Evolutionary conservation across 2,113 vertebrate genomes (phyloP), one percentile per base, ranked within the genome.

Genomic region (Chloroceryle aenea): DNA sequence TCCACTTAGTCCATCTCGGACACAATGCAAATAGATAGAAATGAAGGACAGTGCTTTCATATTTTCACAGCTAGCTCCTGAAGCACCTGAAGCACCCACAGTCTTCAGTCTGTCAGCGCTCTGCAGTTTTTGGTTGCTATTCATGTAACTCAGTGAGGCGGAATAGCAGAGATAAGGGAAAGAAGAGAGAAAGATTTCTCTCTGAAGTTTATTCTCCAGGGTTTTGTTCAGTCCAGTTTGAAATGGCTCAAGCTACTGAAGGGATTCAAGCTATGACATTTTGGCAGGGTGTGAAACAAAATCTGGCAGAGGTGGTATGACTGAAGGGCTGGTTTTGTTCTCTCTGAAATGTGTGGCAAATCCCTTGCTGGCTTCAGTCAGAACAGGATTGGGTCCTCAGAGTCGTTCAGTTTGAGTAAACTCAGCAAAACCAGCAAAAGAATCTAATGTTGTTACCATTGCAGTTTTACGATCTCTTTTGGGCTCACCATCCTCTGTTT

Each of bases 211-310:
- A 38, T 89, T 92, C 95, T 92, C 83, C 15, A 15, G 88, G 68
- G 69, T 67, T 97, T 95, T 92, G 64, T 85, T 90, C 88, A 81
- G 85, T 64, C 85, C 53, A 29, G 43, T 95, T 90, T 86, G 61
- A 92, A 95, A 93, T 45, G 83, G 86, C 83, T 95, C 52, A 25
- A 72, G 83, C 88, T 79, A 62, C 93, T 91, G 90, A 81, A 96
- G 93, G 67, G 92, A 90, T 96, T 94, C 68, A 84, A 78, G 86
- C 80, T 43, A 62, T 90, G 95, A 89, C 94, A 91, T 90, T 94
- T 87, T 96, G 94, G 90, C 97, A 95, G 95, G 63, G 85, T 87
- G 92, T 94, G 89, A 97, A 97, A 97, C 67, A 72, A 81, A 94
- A 69, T 34, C 82, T 90, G 92, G 87, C 89, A 93, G 91, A 92